Percentiles rank a stretch among this genome's conserved stretches.
phyloP scores from a whole-genome alignment of 2,797 vertebrate species.

The Phoebastria nigripes region DNA sequence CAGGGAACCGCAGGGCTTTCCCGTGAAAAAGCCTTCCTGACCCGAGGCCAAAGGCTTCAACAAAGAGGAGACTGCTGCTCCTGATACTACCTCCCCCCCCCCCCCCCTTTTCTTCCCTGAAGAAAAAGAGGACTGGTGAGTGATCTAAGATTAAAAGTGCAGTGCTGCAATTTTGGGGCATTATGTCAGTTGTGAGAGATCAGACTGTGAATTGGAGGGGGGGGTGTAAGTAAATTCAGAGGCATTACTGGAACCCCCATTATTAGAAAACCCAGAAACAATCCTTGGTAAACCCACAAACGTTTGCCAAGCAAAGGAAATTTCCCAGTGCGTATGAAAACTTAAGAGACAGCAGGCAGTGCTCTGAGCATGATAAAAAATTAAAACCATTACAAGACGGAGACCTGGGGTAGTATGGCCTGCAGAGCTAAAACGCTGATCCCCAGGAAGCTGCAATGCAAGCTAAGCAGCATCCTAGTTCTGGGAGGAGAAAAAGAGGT shows the following conservation, averaged over 20 bases:
- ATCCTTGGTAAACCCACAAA: neutral
- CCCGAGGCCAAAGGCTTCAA: slow-evolving; percentile 30
- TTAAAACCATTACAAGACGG: neutral
- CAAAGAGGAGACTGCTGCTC: slow-evolving; percentile 36
- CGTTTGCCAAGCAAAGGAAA: neutral
- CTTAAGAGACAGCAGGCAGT: slow-evolving; percentile 7
- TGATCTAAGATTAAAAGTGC: slow-evolving; percentile 37
- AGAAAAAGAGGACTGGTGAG: neutral
- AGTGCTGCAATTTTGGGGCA: neutral
- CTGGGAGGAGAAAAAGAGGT: neutral
- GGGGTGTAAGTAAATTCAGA: neutral
- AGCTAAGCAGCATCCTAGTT: neutral
- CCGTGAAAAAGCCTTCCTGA: slow-evolving; percentile 36
- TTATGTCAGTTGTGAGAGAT: slow-evolving; percentile 8
- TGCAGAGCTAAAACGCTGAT: neutral
- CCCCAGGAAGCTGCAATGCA: neutral
- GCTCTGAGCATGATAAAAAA: neutral
- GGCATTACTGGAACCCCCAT: neutral
- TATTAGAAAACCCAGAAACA: slow-evolving; percentile 1
- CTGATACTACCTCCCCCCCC: neutral
- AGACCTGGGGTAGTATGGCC: neutral
- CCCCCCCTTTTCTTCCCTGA: neutral
- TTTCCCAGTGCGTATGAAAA: neutral
- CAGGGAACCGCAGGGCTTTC: neutral
- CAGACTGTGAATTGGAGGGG: neutral